phyloP scores from a whole-genome alignment of 2,113 vertebrate species.

The Mirza zaza region DNA sequence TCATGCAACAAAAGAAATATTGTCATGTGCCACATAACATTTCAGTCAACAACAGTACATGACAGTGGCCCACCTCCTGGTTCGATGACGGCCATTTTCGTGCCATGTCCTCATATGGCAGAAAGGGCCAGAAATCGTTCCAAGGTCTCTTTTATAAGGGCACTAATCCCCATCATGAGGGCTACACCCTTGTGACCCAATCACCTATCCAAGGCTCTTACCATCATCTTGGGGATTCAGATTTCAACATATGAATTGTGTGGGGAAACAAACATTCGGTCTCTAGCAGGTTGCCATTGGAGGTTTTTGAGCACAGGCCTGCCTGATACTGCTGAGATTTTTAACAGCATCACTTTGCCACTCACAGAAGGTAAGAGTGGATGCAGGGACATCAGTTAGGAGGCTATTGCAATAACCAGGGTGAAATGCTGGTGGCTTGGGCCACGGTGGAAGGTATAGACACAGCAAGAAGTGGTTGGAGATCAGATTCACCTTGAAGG shows the following conservation, averaged over 20 bases:
- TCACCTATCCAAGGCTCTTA: background rate
- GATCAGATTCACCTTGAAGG: background rate
- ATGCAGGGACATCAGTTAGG: accelerated
- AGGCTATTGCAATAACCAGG: background rate
- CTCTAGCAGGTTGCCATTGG: background rate
- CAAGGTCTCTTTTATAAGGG: background rate
- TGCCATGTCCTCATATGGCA: background rate
- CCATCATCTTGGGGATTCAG: background rate
- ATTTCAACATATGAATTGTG: background rate
- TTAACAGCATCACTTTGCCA: background rate
- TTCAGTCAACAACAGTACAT: background rate
- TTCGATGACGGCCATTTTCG: background rate
- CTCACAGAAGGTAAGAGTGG: background rate
- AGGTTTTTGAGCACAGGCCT: background rate
- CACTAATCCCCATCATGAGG: background rate
- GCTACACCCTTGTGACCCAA: background rate
- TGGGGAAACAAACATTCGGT: background rate
- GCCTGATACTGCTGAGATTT: background rate
- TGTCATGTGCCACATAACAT: background rate
- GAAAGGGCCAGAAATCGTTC: background rate
- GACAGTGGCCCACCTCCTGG: background rate
- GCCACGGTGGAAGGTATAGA: accelerated
- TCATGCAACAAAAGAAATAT: background rate
- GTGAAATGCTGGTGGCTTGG: accelerated
- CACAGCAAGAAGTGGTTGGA: background rate